phyloP scores from a whole-genome alignment of 2,113 vertebrate genomes.

The Rhadina sibilatrix region DNA sequence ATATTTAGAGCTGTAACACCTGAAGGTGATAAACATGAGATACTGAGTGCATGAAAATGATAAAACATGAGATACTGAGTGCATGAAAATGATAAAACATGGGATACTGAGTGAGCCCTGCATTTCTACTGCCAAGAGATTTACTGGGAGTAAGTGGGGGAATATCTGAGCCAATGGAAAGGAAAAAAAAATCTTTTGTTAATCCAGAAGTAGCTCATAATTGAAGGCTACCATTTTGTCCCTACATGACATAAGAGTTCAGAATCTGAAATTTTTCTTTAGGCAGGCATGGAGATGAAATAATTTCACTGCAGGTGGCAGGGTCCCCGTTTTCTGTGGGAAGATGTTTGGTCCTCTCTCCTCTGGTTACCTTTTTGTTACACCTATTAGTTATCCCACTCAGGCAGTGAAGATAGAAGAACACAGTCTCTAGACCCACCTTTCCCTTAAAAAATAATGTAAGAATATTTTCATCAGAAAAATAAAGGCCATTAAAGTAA shows the following conservation, averaged over 20 bases:
- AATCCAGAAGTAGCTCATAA: neutral
- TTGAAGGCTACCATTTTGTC: neutral
- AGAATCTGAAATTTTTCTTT: neutral
- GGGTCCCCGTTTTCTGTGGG: neutral
- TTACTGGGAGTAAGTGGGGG: neutral
- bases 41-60: neutral
- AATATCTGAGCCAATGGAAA: neutral
- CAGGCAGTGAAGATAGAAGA: neutral
- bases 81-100: neutral
- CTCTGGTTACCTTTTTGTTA: neutral
- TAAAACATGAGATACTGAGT: neutral
- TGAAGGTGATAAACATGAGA: neutral
- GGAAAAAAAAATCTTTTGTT: neutral
- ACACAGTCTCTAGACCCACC: neutral
- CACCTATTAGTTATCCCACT: neutral
- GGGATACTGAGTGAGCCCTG: neutral
- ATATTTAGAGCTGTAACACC: neutral
- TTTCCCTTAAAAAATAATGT: neutral
- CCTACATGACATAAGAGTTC: neutral
- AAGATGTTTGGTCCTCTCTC: neutral
- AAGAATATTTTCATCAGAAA: neutral
- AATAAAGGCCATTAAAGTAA: neutral
- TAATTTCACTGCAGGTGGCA: neutral
- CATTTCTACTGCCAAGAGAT: neutral
- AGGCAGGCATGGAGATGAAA: neutral